Evolutionary conservation across 2,797 vertebrate genomes (phyloP), one percentile per base, ranked within the genome.

Genomic region (Gorsachius magnificus): DNA sequence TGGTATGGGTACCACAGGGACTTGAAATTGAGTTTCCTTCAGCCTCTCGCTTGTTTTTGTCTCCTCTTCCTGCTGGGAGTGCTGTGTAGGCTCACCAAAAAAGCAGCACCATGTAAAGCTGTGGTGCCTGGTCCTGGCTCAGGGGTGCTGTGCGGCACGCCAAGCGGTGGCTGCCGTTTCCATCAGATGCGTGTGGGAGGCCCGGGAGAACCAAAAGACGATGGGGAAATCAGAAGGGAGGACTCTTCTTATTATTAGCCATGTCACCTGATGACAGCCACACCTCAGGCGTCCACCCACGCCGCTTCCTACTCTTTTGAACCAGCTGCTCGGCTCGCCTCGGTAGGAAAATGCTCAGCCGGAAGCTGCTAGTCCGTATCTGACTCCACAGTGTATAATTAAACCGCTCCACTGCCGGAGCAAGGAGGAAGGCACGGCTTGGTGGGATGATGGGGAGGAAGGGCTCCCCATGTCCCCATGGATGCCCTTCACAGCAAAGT

Each of bases 221-320:
- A 31, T 3, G 6, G 48, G 26, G 36, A 13, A 89, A 83, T 91
- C 79, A 93, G 74, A 83, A 78, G n/a, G 28, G 61, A 91, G 63
- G 60, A 54, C 36, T 89, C 20, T 63, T 69, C 5, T 91, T 95
- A 53, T 84, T 94, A 79, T 89, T 89, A 96, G 45, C 63, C 35
- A 21, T 75, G 87, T 57, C 57, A 75, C 16, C 25, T 0, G 2
- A 45, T 88, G 89, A 93, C 91, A 88, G 74, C 51, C 6, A 0
- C 72, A 79, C 50, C 74, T 94, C 77, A 80, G 83, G 69, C 8
- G 0, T 89, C 83, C 83, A 45, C 94, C 85, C 84, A 82, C 70
- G 1, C 25, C 1, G 2, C 45, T 94, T 90, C 85, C 91, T 86
- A 69, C 83, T 95, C 51, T 72, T 81, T 75, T 91, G 85, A 88